These are phyloP conservation scores for Sphaerophoria taeniata DNA, from an alignment of 2,888 invertebrate genomes.

Conservation along the genomic window DNA sequence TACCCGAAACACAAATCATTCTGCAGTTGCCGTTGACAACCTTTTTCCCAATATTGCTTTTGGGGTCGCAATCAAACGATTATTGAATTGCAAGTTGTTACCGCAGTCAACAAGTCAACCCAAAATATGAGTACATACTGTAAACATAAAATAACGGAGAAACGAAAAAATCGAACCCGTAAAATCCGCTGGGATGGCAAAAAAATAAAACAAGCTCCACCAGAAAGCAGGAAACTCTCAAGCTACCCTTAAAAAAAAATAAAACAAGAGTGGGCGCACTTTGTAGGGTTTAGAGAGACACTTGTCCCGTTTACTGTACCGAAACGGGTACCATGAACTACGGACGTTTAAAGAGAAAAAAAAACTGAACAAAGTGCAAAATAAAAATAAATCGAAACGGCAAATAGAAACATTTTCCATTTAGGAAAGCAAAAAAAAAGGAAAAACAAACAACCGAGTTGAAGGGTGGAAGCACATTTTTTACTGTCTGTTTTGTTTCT, in stretches of 20 bases:
- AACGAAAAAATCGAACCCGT: slow-evolving; percentile 19
- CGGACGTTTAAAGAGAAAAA: background rate
- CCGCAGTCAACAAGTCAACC: slow-evolving; percentile 73
- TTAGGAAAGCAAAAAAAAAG: slow-evolving; percentile 29
- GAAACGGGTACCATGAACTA: slow-evolving; percentile 10
- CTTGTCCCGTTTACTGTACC: no score
- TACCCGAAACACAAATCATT: slow-evolving; percentile 64
- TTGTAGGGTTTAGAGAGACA: background rate
- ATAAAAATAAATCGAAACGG: slow-evolving; percentile 71
- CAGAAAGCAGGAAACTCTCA: slow-evolving; percentile 13
- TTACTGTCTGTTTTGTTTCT: slow-evolving; percentile 54
- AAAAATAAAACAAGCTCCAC: slow-evolving; percentile 15
- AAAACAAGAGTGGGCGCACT: slow-evolving; percentile 54
- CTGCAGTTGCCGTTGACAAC: slow-evolving; percentile 71
- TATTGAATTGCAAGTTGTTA: slow-evolving; percentile 75
- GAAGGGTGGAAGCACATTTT: slow-evolving; percentile 62
- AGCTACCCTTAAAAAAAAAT: slow-evolving; percentile 38
- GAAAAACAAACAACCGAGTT: slow-evolving; percentile 7
- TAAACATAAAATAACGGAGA: slow-evolving; percentile 48
- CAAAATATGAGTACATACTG: slow-evolving; percentile 59
- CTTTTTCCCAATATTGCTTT: slow-evolving; percentile 71
- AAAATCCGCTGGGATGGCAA: slow-evolving; percentile 26
- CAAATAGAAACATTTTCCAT: slow-evolving; percentile 74
- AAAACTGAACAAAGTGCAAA: slow-evolving; percentile 31
- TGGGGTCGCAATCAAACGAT: slow-evolving; percentile 74